Evolutionary conservation across 2,888 invertebrate genomes (phyloP), one percentile per base, ranked within the genome.

Genomic region (Drosophila neotestacea): DNA sequence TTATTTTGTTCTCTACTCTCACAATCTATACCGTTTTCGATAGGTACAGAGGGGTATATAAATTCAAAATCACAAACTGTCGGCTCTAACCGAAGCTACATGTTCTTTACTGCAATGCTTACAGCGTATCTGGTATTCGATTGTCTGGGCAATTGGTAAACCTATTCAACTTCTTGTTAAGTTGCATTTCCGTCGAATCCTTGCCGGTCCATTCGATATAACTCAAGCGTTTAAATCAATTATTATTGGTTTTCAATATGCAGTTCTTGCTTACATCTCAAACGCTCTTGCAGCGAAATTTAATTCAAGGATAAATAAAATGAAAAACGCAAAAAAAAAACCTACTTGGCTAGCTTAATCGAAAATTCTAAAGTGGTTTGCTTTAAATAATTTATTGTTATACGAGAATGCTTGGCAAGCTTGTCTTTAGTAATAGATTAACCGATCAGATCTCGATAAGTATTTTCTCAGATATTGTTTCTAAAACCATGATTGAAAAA

Each of bases 181-280:
- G 47, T 44, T 34, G 54, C n/a, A 73, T 59, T 50, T 7, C 11
- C 28, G 42, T 41, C n/a, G n/a, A n/a, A 27, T 41, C 4, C 38
- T 55, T 48, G 60, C 13, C 36, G 16, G 22, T 42, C 36, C 44
- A 60, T 68, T 65, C 55, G 42, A 54, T 60, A 46, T 46, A 58
- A 66, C 48, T 62, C 47, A 56, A 70, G 69, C 63, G 65, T 28
- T 77, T 64, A 68, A 65, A 42, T 66, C 69, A 67, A 69, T 73
- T 81, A 69, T 63, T 62, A 51, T 59, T 34, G 30, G 36, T 48
- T 58, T 30, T n/a, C 46, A 59, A 36, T 44, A 36, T 32, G 34
- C 10, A 44, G 55, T 13, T 44, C 10, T 27, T 10, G 27, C 34
- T 52, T 50, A 6, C 32, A 16, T 55, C 27, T 13, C 6, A 16